Evolutionary conservation across 2,113 vertebrate genomes (phyloP), one percentile per base, ranked within the genome.

Genomic region (Columba livia): DNA sequence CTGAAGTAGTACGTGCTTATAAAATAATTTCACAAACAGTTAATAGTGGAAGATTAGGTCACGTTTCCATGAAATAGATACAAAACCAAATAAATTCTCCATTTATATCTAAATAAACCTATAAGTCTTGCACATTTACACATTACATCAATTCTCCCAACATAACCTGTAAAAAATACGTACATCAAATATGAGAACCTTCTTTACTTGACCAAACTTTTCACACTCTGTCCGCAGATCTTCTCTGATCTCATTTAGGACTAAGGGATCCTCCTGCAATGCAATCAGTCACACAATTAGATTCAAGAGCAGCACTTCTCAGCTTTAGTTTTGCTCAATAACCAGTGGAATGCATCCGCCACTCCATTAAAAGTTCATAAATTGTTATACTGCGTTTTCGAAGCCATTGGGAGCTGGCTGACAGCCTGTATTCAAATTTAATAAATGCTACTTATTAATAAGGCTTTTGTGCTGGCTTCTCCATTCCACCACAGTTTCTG

Each of bases 111-210:
- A 62, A 79, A 78, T 48, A 54, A 38, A 13, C 12, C 11, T 40
- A 29, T 29, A 12, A 5, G 19, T 9, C 80, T 57, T 42, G 26
- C 32, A 67, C 4, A 15, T 82, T 82, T 77, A 28, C 42, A 84
- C 13, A 32, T 36, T 24, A 47, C 19, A 94, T n/a, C 20, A 57
- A 32, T 74, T 93, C 53, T 85, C 58, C 18, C 17, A 73, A 85
- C 3, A 31, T 5, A 86, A 73, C 7, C 10, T 6, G 3, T 72
- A 75, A 70, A 50, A 65, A 79, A 85, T 92, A 98, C 99, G 97
- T 98, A 99, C 99, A 97, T 99, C 99, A 96, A 99, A 99, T 93
- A 99, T 98, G 94, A 99, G 98, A 96, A 99, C 99, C 93, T 99
- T 99, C 97, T 98, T 99, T 56, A 99, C 99, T 96, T 98, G 98